Conservation (phyloP, 2,888 invertebrate species). For the Drosophila mimetica region DNA sequence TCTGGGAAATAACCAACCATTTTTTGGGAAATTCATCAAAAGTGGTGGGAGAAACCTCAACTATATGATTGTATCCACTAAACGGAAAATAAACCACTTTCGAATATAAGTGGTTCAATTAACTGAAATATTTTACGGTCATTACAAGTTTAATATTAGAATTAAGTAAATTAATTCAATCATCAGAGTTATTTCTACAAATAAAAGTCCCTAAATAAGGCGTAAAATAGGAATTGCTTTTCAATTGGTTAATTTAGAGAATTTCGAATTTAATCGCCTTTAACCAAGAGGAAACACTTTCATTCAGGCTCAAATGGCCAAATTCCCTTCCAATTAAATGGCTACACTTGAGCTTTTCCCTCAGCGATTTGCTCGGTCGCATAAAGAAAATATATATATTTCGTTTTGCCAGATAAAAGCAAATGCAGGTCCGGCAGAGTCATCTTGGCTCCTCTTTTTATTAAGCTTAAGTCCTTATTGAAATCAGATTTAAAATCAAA, state of each 20-base stretch:
- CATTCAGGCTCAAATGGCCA: conserved; percentile 19
- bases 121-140: too few relatives aligned
- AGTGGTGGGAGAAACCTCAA: background rate
- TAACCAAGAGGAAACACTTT: conserved; percentile 9
- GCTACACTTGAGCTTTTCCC: conserved; percentile 4
- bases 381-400: conserved; percentile 46
- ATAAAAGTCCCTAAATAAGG: too few relatives aligned
- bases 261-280: conserved; percentile 10
- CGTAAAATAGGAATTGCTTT: too few relatives aligned
- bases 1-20: background rate
- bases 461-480: conserved; percentile 46
- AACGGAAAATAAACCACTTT: background rate
- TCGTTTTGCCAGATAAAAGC: conserved; percentile 52
- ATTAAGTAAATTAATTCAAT: too few relatives aligned
- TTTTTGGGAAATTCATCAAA: background rate
- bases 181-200: too few relatives aligned
- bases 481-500: conserved; percentile 73
- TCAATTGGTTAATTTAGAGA: conserved; percentile 19
- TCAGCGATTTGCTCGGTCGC: conserved; percentile 33
- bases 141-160: too few relatives aligned
- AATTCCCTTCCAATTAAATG: conserved; percentile 42
- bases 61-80: background rate
- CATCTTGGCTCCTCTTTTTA: conserved; percentile 1
- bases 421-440: conserved; percentile 27
- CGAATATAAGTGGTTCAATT: background rate